These are phyloP conservation scores for Paramormyrops hopkinsi DNA, from an alignment of 2,797 vertebrate genomes.

Conservation along the genomic window DNA sequence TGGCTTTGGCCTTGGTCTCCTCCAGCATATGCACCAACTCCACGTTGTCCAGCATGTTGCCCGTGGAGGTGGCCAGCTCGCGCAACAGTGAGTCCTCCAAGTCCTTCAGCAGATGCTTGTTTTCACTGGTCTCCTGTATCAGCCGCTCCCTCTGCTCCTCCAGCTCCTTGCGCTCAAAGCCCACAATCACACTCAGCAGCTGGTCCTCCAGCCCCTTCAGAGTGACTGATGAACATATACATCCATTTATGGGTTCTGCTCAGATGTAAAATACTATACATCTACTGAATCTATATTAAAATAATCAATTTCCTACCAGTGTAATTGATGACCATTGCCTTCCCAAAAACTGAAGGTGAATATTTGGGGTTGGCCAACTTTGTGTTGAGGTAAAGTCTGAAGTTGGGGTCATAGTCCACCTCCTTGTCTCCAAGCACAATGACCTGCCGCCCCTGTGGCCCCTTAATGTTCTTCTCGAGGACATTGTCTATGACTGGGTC, in stretches of 20 bases:
- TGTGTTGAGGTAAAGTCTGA: conserved; percentile 88
- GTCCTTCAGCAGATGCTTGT: conserved; percentile 86
- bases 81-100: conserved; percentile 84
- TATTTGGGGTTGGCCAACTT: conserved; percentile 88
- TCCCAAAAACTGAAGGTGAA: conserved; percentile 87
- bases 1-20: conserved; percentile 86
- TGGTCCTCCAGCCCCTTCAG: conserved; percentile 93
- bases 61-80: conserved; percentile 83
- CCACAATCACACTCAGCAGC: conserved; percentile 85
- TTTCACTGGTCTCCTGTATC: conserved; percentile 88
- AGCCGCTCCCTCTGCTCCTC: conserved; percentile 87
- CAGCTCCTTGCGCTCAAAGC: conserved; percentile 79
- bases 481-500: conserved; percentile 94
- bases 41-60: conserved; percentile 94
- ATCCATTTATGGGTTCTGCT: neutral
- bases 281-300: neutral
- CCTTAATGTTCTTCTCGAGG: conserved; percentile 82
- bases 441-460: conserved; percentile 72
- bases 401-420: conserved; percentile 86
- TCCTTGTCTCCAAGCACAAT: conserved; percentile 92
- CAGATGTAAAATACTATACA: neutral
- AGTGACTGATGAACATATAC: conserved; percentile 65
- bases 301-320: conserved; percentile 67
- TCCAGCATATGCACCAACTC: conserved; percentile 86
- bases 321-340: conserved; percentile 95